phyloP scores from a whole-genome alignment of 2,888 invertebrate species.

The Tenthredo amoena region DNA sequence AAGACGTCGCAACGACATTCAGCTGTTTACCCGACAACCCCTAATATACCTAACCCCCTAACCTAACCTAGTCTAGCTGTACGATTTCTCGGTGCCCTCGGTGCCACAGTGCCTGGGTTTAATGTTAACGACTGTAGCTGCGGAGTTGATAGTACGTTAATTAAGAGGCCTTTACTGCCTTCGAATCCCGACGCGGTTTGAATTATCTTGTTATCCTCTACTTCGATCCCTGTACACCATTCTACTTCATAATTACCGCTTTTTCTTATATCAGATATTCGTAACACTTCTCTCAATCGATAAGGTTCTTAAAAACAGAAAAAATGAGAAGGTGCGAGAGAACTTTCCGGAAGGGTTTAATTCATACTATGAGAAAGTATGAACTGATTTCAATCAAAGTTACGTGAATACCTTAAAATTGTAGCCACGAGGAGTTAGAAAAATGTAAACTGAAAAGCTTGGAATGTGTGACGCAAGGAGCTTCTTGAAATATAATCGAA shows the following conservation, averaged over 20 bases:
- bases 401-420: no score
- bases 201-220: slow-evolving; percentile 54
- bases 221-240: background rate
- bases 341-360: background rate
- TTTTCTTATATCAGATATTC: background rate
- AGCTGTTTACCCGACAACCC: slow-evolving; percentile 52
- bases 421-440: no score
- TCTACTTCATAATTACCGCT: background rate
- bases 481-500: no score
- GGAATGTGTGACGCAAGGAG: no score
- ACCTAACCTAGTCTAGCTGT: slow-evolving; percentile 3
- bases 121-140: slow-evolving; percentile 55
- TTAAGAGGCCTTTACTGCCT: slow-evolving; percentile 54
- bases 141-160: slow-evolving; percentile 56
- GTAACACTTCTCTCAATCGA: background rate
- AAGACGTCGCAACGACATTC: slow-evolving; percentile 51
- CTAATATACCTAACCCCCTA: slow-evolving; percentile 16
- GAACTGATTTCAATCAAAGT: no score
- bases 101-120: slow-evolving; percentile 45
- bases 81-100: slow-evolving; percentile 22
- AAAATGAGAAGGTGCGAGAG: background rate
- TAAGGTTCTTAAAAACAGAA: background rate
- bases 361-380: no score
- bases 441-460: no score
- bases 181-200: slow-evolving; percentile 55